Conservation (phyloP, 2,797 vertebrate species). For the Microcaecilia unicolor region DNA sequence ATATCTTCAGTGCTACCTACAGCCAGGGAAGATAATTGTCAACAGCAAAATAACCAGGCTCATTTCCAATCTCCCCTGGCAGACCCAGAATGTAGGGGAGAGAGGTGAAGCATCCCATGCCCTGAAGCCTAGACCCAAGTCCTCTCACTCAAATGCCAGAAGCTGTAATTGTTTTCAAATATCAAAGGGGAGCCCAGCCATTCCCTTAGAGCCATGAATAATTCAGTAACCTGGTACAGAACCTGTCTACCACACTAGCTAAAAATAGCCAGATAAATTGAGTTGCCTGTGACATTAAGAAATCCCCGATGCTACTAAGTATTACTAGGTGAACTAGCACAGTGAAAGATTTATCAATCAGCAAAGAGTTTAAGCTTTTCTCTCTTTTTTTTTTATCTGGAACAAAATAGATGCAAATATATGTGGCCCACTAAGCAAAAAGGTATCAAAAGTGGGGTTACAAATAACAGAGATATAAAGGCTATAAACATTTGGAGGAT, state of each 20-base stretch:
- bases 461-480: too few species aligned
- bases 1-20: background rate
- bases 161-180: constrained; percentile 27
- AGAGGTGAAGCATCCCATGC: too few species aligned
- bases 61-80: constrained; percentile 5
- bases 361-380: too few species aligned
- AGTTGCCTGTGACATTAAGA: constrained; percentile 18
- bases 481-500: too few species aligned
- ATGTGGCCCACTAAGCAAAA: too few species aligned
- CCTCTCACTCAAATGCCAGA: constrained; percentile 13
- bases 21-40: background rate
- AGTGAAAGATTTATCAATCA: too few species aligned
- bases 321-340: too few species aligned
- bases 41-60: background rate
- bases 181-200: constrained; percentile 11
- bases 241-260: constrained; percentile 11
- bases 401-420: too few species aligned
- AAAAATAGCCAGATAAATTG: constrained; percentile 33
- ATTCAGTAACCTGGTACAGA: constrained; percentile 22
- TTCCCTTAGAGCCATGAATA: constrained; percentile 29
- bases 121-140: background rate
- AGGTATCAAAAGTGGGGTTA: too few species aligned
- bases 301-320: background rate
- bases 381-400: too few species aligned
- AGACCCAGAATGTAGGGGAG: constrained; percentile 2